These are phyloP conservation scores for Marisa cornuarietis DNA, from an alignment of 1,140 invertebrate species.

Conservation along the genomic window DNA sequence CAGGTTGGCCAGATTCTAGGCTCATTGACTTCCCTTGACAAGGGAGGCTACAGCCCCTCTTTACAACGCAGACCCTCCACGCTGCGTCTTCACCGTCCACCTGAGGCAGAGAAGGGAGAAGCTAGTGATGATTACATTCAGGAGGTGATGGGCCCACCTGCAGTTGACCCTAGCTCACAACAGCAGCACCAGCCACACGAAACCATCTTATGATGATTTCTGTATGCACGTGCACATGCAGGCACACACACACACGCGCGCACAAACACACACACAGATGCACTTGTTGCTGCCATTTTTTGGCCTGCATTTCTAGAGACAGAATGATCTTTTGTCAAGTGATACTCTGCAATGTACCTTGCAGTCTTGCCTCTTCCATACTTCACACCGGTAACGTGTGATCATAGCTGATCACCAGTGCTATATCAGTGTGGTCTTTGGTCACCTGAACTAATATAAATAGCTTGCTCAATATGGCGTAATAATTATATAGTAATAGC, in stretches of 20 bases:
- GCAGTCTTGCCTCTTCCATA: too few relatives aligned
- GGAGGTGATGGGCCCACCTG: neutral
- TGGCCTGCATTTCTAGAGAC: too few relatives aligned
- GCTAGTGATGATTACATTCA: neutral
- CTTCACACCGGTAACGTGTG: too few relatives aligned
- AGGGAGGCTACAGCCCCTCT: conserved; percentile 14
- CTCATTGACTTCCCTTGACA: conserved; percentile 3
- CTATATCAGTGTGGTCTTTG: too few relatives aligned
- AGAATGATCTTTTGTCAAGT: too few relatives aligned
- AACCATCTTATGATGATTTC: neutral
- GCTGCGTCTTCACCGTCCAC: conserved; percentile 11
- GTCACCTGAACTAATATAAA: too few relatives aligned
- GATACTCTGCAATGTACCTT: too few relatives aligned
- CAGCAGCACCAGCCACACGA: neutral
- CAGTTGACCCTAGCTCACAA: neutral
- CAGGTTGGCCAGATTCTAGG: neutral
- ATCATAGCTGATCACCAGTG: too few relatives aligned
- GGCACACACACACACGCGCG: conserved; percentile 1
- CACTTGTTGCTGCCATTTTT: too few relatives aligned
- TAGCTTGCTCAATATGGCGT: too few relatives aligned
- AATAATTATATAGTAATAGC: too few relatives aligned
- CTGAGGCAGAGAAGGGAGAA: neutral
- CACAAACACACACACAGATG: conserved; percentile 2
- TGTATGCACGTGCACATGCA: neutral
- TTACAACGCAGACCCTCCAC: conserved; percentile 19